Evolutionary conservation across 2,113 vertebrate genomes (phyloP), one percentile per base, ranked within the genome.

Genomic region (Theristicus caerulescens): DNA sequence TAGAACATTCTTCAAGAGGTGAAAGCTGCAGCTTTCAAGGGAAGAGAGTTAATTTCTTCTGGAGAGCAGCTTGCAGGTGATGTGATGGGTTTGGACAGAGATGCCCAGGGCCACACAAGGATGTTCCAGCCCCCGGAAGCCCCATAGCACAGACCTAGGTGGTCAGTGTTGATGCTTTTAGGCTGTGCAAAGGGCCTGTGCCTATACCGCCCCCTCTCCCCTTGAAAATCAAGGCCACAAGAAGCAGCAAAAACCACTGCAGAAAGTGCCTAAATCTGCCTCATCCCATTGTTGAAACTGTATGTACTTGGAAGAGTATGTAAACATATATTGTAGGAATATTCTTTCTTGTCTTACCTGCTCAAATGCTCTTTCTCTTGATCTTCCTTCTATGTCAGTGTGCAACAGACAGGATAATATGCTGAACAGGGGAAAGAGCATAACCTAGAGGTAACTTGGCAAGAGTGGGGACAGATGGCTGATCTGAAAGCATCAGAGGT

Each of bases 401-500:
- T 70, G 34, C 54, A 89, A 74, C 38, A 82, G 65, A 65, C 52
- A 88, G n/a, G 27, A 77, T 87, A 89, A 91, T 82, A 66, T 44
- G 73, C 66, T 91, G 62, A 87, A 72, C 47, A 97, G 78, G 46
- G 69, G 65, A 96, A 91, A 94, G 86, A 97, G 86, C 93, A 88
- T 91, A 97, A 96, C 94, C 84, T 94, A 91, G 74, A 95, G 86
- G 82, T 88, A 93, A 59, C 55, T 76, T 40, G 27, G 81, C 81
- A 93, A 72, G 74, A 80, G 40, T 51, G n/a, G 73, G 93, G 93
- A 93, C 93, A 97, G 96, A 95, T 96, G 95, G 93, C 44, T 79
- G 81, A 64, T 72, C 73, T 87, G 74, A 96, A 97, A 96, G 51
- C 74, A 95, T 88, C 66, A 95, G 84, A 93, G 81, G 74, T 93